Evolutionary conservation across 1,140 invertebrate genomes (phyloP), one percentile per base, ranked within the genome.

Genomic region (Watersipora subatra): DNA sequence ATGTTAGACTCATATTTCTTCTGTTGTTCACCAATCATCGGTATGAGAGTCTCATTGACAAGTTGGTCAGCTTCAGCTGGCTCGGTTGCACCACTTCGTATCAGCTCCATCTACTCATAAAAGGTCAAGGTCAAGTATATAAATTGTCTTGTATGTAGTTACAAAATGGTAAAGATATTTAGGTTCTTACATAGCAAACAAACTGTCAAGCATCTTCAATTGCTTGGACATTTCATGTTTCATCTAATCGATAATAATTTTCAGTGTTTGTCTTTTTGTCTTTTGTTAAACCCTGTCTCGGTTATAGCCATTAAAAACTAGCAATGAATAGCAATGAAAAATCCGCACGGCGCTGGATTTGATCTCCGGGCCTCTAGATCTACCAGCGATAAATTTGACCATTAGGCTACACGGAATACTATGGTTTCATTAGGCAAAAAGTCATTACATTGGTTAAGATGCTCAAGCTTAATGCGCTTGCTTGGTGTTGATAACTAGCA

Each of bases 21-120:
- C 66, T 79, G 78, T 67, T 70, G 65, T 25, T 74, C 71, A 29
- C 78, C 77, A 22, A 79, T 72, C 62, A 78, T 67, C 19, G 76
- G 78, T n/a, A 79, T 66, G 71, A 77, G 73, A 56, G 69, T 64
- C 30, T 73, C 68, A 28, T 77, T 72, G 1, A 79, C 67, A 2
- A 78, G 70, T 56, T 70, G 64, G 57, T 71, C 66, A 15, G 72
- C 76, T 29, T 70, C 64, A 20, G 65, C 46, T n/a, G 68, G 67
- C 19, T 69, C 67, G 64, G 70, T 72, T 0, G 76, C 69, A n/a
- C 74, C 74, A 55, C 65, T 57, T 2, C 72, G 68, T 25, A 78
- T 66, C 34, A 78, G 66, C 7, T 66, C 64, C 66, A 55, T 69
- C 77, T 78, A 61, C 17, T 17, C 46, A 22, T 17, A 17, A 55